These are phyloP conservation scores for Rhagophthalmus giganteus DNA, from an alignment of 2,888 invertebrate genomes.

Conservation along the genomic window DNA sequence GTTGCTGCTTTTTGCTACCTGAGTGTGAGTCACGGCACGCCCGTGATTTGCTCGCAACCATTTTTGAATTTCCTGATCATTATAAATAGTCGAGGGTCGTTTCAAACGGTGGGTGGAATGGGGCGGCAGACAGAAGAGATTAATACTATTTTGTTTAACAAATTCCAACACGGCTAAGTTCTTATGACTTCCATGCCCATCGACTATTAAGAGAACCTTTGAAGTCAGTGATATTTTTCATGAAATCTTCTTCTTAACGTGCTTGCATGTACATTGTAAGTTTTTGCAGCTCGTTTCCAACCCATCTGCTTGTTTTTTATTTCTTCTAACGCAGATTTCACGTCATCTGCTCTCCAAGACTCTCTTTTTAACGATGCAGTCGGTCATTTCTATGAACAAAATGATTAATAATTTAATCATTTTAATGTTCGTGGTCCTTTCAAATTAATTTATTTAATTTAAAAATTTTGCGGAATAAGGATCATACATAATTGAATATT, in stretches of 20 bases:
- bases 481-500: too few species aligned
- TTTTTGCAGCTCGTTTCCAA: neutral
- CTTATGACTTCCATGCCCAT: constrained; percentile 1
- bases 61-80: constrained; percentile 2
- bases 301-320: constrained; percentile 2
- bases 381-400: constrained; percentile 4
- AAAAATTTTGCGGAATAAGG: too few species aligned
- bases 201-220: neutral
- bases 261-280: constrained; percentile 5
- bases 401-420: constrained; percentile 1
- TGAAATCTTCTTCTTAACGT: constrained; percentile 1
- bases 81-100: neutral
- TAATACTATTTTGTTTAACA: neutral
- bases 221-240: neutral
- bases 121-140: constrained; percentile 1
- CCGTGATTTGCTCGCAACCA: too few species aligned
- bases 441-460: too few species aligned
- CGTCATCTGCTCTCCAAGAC: constrained; percentile 6
- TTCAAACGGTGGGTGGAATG: neutral
- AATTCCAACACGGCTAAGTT: too few species aligned
- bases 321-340: constrained; percentile 10
- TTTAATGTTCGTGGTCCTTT: too few species aligned
- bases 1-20: neutral
- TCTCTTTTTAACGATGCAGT: constrained; percentile 3
- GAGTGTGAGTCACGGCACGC: neutral